Evolutionary conservation across 2,888 invertebrate species (phyloP).

Genomic region (Xylota segnis): DNA sequence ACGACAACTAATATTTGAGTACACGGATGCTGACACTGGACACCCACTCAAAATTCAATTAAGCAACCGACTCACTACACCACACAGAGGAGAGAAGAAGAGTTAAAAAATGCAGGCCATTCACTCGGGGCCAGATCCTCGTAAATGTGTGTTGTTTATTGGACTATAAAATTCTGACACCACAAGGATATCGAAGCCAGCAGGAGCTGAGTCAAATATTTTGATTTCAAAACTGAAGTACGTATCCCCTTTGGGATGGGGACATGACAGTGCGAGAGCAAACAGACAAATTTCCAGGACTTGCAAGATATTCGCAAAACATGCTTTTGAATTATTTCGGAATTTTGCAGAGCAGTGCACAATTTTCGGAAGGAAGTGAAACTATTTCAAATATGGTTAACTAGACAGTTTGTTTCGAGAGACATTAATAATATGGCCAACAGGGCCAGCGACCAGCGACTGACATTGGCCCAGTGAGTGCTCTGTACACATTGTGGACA

Average conservation of each 20-base stretch:
- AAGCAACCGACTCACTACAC: slow-evolving; percentile 34
- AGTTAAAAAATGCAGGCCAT: slow-evolving; percentile 41
- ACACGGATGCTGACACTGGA: slow-evolving; percentile 65
- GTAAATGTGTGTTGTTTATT: slow-evolving; percentile 30
- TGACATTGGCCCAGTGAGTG: no score
- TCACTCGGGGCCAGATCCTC: background rate
- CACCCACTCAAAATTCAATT: slow-evolving; percentile 71
- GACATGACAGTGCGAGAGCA: background rate
- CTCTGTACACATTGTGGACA: no score
- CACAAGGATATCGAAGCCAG: slow-evolving; percentile 28
- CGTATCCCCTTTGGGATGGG: slow-evolving; percentile 1
- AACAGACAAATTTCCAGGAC: slow-evolving; percentile 8
- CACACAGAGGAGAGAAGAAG: background rate
- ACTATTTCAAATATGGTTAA: no score
- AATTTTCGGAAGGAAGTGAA: background rate
- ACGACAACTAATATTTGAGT: slow-evolving; percentile 60
- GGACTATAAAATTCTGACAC: slow-evolving; percentile 41
- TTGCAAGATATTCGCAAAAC: slow-evolving; percentile 5
- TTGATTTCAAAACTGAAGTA: slow-evolving; percentile 33
- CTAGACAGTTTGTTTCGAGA: background rate
- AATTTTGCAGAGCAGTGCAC: slow-evolving; percentile 11
- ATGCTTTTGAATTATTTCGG: slow-evolving; percentile 3
- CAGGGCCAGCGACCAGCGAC: no score
- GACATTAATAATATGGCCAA: no score
- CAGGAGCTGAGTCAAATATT: slow-evolving; percentile 57